Conservation (phyloP, 2,888 invertebrate species). For the Ecliptopera silaceata region DNA sequence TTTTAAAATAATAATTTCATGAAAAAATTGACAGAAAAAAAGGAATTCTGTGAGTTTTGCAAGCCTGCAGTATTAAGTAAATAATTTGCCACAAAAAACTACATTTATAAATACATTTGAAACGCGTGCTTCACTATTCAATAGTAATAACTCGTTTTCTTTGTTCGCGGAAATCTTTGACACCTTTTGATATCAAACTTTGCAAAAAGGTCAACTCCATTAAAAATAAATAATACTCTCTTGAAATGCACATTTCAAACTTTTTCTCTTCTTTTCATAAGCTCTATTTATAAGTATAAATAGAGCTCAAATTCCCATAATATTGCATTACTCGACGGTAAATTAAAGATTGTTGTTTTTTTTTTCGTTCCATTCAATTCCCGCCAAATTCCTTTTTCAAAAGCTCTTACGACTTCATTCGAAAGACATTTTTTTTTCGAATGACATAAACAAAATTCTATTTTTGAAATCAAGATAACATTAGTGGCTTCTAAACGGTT, state of each 20-base stretch:
- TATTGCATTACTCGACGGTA: background rate
- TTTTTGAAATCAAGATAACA: slow-evolving; percentile 70
- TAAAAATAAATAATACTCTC: slow-evolving; percentile 40
- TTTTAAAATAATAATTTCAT: too few relatives aligned
- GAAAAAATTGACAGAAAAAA: too few relatives aligned
- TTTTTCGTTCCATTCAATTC: slow-evolving; percentile 20
- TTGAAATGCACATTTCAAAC: background rate
- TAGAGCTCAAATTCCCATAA: slow-evolving; percentile 21
- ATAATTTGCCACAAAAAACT: too few relatives aligned
- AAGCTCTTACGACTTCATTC: slow-evolving; percentile 26
- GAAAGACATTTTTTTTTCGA: slow-evolving; percentile 19
- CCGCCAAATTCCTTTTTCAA: slow-evolving; percentile 22
- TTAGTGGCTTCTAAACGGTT: slow-evolving; percentile 81
- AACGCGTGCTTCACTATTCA: slow-evolving; percentile 67
- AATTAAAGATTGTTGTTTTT: slow-evolving; percentile 1
- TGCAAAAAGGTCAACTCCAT: slow-evolving; percentile 58
- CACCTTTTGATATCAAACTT: slow-evolving; percentile 64
- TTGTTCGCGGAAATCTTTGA: slow-evolving; percentile 49
- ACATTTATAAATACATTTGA: slow-evolving; percentile 43
- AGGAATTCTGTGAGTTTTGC: too few relatives aligned
- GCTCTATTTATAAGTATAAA: background rate
- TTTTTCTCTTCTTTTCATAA: background rate
- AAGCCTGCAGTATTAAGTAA: too few relatives aligned
- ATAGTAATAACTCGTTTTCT: slow-evolving; percentile 50
- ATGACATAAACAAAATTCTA: slow-evolving; percentile 20